Evolutionary conservation across 2,113 vertebrate genomes (phyloP).

Genomic region (Psittacus erithacus): DNA sequence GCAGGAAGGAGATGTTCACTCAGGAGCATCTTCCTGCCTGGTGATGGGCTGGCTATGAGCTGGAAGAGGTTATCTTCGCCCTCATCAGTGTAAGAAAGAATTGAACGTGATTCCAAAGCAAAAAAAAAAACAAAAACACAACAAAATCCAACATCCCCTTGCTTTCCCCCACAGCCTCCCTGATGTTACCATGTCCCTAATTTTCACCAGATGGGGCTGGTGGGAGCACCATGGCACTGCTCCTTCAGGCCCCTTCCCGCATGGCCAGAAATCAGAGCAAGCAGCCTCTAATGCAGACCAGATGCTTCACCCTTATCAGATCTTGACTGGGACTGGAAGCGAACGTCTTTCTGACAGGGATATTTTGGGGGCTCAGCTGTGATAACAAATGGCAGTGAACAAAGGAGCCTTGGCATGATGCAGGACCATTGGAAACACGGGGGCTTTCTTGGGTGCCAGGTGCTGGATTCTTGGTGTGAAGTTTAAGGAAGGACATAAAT

Average conservation of each 20-base stretch:
- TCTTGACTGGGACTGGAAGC: slow-evolving; percentile 50
- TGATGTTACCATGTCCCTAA: slow-evolving; percentile 62
- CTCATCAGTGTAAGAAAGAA: slow-evolving; percentile 62
- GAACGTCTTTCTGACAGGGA: slow-evolving; percentile 62
- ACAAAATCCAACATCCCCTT: background rate
- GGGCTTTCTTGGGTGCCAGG: background rate
- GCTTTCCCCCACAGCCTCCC: background rate
- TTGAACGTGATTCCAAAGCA: slow-evolving; percentile 63
- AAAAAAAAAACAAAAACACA: slow-evolving; percentile 30
- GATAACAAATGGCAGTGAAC: slow-evolving; percentile 60
- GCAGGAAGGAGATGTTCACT: background rate
- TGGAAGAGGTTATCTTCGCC: slow-evolving; percentile 32
- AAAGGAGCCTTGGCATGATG: slow-evolving; percentile 34
- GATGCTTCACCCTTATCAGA: slow-evolving; percentile 70
- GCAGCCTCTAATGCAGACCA: slow-evolving; percentile 64
- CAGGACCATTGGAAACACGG: background rate
- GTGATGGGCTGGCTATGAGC: background rate
- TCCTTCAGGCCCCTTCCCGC: background rate
- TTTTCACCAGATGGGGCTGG: slow-evolving; percentile 65
- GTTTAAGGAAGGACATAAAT: background rate
- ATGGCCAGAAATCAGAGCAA: background rate
- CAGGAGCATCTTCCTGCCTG: background rate
- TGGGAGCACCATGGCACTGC: background rate
- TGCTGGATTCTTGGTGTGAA: background rate
- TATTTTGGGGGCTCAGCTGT: slow-evolving; percentile 69